These are phyloP conservation scores for Coranthus polyacanthus DNA, from an alignment of 2,797 vertebrate species.

Conservation along the genomic window DNA sequence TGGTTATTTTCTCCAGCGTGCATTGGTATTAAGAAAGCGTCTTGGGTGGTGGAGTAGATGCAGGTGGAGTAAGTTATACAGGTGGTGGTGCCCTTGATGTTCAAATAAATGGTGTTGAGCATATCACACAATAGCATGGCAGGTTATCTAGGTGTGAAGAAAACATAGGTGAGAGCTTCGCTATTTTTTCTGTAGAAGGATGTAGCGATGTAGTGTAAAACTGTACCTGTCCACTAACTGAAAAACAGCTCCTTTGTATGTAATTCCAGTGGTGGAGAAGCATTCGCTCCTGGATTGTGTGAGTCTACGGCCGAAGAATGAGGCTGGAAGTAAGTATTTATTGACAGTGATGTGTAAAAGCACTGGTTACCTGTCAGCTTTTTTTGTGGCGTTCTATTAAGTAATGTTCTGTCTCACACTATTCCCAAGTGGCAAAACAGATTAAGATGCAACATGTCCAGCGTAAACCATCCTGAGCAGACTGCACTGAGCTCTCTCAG, in stretches of 20 bases:
- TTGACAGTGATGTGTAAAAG: neutral
- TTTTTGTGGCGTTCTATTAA: neutral
- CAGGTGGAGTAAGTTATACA: neutral
- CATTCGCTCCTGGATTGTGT: conserved; percentile 2
- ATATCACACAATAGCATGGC: neutral
- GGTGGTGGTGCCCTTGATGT: neutral
- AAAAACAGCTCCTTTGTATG: neutral
- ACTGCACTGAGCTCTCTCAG: too few relatives aligned
- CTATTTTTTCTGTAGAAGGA: neutral
- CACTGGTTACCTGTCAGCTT: too few relatives aligned
- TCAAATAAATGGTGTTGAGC: neutral
- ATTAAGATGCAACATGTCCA: too few relatives aligned
- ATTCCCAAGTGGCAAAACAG: neutral
- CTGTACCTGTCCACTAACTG: neutral
- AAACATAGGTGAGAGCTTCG: too few relatives aligned
- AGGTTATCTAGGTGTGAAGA: neutral
- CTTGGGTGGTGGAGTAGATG: neutral
- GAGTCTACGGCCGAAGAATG: neutral
- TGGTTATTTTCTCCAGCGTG: neutral
- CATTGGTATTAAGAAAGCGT: neutral
- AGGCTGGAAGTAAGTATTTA: neutral
- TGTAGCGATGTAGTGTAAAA: neutral
- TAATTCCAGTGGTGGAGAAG: neutral
- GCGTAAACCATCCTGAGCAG: too few relatives aligned
- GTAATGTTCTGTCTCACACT: neutral